Conservation (phyloP, 2,113 vertebrate species). For the Quiscalus mexicanus region DNA sequence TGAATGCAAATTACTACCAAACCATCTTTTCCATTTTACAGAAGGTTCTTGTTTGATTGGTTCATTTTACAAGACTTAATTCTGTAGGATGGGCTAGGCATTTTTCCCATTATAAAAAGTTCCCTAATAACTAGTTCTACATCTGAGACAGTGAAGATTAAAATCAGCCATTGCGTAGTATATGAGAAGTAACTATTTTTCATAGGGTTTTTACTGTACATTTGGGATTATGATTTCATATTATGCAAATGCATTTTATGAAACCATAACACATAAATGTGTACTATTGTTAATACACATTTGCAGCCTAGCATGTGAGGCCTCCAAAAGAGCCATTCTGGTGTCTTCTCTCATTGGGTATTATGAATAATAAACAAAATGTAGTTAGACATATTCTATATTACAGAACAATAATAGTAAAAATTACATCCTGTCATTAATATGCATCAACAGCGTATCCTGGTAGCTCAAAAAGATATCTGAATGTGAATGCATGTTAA, state of each 20-base stretch:
- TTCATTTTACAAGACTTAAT: slow-evolving; percentile 25
- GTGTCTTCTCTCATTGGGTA: slow-evolving; percentile 68
- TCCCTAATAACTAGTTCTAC: slow-evolving; percentile 16
- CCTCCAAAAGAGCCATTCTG: slow-evolving; percentile 74
- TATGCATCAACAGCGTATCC: neutral
- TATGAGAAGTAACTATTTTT: slow-evolving; percentile 79
- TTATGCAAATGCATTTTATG: slow-evolving; percentile 82
- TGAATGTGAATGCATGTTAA: neutral
- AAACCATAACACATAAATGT: slow-evolving; percentile 75
- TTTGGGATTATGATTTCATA: slow-evolving; percentile 78
- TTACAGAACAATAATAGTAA: slow-evolving; percentile 70
- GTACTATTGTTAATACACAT: slow-evolving; percentile 72
- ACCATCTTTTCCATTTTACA: slow-evolving; percentile 14
- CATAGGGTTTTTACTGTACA: slow-evolving; percentile 73
- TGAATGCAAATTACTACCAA: slow-evolving; percentile 38
- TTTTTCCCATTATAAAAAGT: slow-evolving; percentile 14
- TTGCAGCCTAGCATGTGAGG: slow-evolving; percentile 64
- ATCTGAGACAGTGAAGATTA: slow-evolving; percentile 72
- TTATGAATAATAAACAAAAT: slow-evolving; percentile 78
- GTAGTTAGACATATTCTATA: slow-evolving; percentile 37
- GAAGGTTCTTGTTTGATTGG: slow-evolving; percentile 9
- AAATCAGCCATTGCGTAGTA: slow-evolving; percentile 73
- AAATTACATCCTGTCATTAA: slow-evolving; percentile 65
- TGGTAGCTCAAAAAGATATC: slow-evolving; percentile 25
- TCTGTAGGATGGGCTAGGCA: neutral